Percentiles rank a stretch among this genome's conserved stretches.
phyloP scores from a whole-genome alignment of 2,888 invertebrate genomes.

The Rhabditophanes sp. region DNA sequence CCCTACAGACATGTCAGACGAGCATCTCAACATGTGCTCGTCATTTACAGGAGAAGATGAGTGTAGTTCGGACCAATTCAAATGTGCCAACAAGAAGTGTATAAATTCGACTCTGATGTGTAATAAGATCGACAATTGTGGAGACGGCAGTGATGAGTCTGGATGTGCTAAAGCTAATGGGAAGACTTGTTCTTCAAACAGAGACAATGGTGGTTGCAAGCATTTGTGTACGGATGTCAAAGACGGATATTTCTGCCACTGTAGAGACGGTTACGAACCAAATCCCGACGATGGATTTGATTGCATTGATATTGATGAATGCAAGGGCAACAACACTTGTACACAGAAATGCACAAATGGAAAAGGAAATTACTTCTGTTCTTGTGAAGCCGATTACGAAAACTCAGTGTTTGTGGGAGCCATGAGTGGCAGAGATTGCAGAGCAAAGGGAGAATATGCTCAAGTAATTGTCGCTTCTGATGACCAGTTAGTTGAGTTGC shows the following conservation, averaged over 20 bases:
- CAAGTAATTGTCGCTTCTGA: conserved; percentile 34
- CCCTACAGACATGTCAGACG: conserved; percentile 36
- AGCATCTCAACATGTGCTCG: conserved; percentile 56
- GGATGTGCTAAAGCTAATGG: conserved; percentile 58
- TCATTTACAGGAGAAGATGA: conserved; percentile 41
- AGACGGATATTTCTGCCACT: conserved; percentile 71
- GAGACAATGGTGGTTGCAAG: conserved; percentile 79
- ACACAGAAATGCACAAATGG: conserved; percentile 80
- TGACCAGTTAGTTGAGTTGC: conserved; percentile 29
- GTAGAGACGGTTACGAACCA: conserved; percentile 75
- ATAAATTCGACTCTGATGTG: conserved; percentile 48
- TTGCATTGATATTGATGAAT: conserved; percentile 45
- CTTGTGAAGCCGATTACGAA: conserved; percentile 54
- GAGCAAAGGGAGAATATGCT: conserved; percentile 34
- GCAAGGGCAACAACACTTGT: conserved; percentile 60
- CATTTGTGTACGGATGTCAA: conserved; percentile 65
- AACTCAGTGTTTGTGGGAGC: conserved; percentile 42
- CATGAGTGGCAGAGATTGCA: conserved; percentile 43
- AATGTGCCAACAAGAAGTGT: conserved; percentile 53
- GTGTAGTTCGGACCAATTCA: conserved; percentile 37
- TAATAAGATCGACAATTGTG: conserved; percentile 42
- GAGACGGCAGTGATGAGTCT: conserved; percentile 65
- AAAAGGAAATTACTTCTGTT: conserved; percentile 73
- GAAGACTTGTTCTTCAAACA: conserved; percentile 41
- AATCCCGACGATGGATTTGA: conserved; percentile 32